Percentiles rank a stretch among this genome's conserved stretches.
These are phyloP conservation scores for Hypena proboscidalis DNA, from an alignment of 2,888 invertebrate genomes.

Conservation along the genomic window DNA sequence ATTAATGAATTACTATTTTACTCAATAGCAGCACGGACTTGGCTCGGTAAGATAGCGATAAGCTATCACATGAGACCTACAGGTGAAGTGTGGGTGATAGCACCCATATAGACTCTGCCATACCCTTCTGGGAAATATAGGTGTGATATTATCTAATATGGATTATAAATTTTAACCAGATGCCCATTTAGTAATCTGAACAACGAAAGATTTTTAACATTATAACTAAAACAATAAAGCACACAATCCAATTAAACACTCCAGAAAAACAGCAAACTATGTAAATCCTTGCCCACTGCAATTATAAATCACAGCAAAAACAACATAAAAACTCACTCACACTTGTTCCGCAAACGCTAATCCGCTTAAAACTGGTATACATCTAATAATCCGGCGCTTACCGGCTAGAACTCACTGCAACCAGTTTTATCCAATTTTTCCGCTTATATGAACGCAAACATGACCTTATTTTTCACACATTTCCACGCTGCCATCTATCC, in stretches of 20 bases:
- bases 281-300: conserved; percentile 22
- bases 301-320: conserved; percentile 29
- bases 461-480: conserved; percentile 40
- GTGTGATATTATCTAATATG: too few species aligned
- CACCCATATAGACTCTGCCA: too few species aligned
- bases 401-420: conserved; percentile 29
- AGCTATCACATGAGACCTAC: too few species aligned
- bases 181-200: too few species aligned
- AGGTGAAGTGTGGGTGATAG: too few species aligned
- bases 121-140: too few species aligned
- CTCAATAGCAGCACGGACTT: too few species aligned
- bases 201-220: not conserved
- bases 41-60: too few species aligned
- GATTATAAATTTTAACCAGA: too few species aligned
- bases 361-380: conserved; percentile 35
- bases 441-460: conserved; percentile 40
- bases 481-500: conserved; percentile 31
- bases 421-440: conserved; percentile 44
- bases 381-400: conserved; percentile 51
- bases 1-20: too few species aligned
- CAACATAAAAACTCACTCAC: conserved; percentile 30
- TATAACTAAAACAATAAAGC: not conserved
- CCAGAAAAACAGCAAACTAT: conserved; percentile 21
- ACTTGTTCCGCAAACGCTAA: conserved; percentile 29
- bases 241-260: not conserved